Evolutionary conservation across 64 coral and sea anemone species (phyloP).

Genomic region (Actinia tenebrosa): DNA sequence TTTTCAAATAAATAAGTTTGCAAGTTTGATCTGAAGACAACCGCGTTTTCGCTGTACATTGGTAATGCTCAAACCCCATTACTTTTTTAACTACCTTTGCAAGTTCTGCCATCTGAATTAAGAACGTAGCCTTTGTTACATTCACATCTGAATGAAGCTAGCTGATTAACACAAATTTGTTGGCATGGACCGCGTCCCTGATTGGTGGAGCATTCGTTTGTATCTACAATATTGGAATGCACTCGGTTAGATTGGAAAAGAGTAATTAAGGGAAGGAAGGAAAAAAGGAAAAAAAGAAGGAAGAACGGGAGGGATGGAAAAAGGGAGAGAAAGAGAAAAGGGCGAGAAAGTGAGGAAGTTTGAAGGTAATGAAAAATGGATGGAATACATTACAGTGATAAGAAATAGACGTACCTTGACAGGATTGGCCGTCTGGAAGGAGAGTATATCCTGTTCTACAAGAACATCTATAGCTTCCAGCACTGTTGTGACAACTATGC

Average conservation of each 20-base stretch:
- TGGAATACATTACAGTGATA: background rate
- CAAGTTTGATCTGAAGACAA: too few species aligned
- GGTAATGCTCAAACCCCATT: background rate
- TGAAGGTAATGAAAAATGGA: too few species aligned
- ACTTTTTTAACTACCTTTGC: constrained; percentile 41
- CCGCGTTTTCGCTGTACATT: too few species aligned
- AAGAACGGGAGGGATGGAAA: too few species aligned
- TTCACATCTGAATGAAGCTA: constrained; percentile 38
- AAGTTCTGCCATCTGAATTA: constrained; percentile 50
- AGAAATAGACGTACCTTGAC: background rate
- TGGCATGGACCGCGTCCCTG: constrained; percentile 52
- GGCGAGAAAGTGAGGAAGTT: too few species aligned
- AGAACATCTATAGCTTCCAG: constrained; percentile 40
- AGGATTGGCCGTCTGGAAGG: background rate
- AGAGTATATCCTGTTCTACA: constrained; percentile 42
- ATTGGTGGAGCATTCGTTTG: constrained; percentile 44
- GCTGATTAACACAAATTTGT: constrained; percentile 48
- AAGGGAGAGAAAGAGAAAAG: too few species aligned
- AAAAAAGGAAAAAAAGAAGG: too few species aligned
- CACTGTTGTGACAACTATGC: constrained; percentile 37
- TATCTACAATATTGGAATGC: constrained; percentile 15
- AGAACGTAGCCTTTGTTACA: constrained; percentile 43
- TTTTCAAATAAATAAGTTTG: too few species aligned
- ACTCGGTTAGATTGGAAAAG: background rate
- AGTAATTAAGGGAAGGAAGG: background rate